These are phyloP conservation scores for Sarotherodon lohbergeri DNA, from an alignment of 2,113 vertebrate genomes.

Conservation along the genomic window DNA sequence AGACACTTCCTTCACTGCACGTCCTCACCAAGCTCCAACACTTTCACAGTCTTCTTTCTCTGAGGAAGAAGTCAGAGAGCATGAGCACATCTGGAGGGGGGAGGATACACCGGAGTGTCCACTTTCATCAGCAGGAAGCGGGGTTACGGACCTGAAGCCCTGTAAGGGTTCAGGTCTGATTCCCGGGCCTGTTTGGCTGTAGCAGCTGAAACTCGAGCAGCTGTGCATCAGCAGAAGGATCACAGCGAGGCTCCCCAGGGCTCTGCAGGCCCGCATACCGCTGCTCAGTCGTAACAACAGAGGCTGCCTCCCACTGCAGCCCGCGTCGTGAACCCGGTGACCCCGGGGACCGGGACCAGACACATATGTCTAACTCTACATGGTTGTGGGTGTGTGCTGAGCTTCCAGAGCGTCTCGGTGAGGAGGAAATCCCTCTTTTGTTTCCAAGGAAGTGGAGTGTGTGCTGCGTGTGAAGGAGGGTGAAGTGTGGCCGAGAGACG, in stretches of 20 bases:
- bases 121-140: conserved; percentile 39
- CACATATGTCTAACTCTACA: neutral
- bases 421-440: conserved; percentile 65
- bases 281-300: neutral
- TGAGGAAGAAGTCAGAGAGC: neutral
- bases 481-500: neutral
- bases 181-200: neutral
- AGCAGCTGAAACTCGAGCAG: neutral
- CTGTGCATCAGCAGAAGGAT: conserved; percentile 17
- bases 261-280: neutral
- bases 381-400: neutral
- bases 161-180: neutral
- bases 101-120: conserved; percentile 15
- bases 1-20: neutral
- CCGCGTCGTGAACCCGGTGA: neutral
- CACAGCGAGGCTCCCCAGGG: neutral
- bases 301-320: neutral
- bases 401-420: neutral
- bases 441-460: conserved; percentile 43
- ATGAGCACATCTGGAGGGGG: conserved; percentile 31
- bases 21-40: neutral
- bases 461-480: neutral
- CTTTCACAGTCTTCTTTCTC: neutral
- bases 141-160: conserved; percentile 10
- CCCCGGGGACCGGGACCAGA: neutral